phyloP scores from a whole-genome alignment of 92 coral and sea anemone species.

The Nematostella vectensis region DNA sequence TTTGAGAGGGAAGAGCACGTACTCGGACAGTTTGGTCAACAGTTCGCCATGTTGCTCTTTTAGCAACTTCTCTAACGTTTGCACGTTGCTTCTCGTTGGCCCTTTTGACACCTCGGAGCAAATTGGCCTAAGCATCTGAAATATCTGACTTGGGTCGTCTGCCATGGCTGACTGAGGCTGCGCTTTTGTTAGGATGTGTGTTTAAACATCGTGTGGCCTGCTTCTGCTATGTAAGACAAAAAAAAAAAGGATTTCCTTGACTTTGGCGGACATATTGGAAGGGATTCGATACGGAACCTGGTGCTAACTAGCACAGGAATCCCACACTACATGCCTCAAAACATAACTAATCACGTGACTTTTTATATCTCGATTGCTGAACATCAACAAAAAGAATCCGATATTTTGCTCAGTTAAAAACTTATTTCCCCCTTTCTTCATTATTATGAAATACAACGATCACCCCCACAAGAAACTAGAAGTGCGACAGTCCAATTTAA shows the following conservation, averaged over 20 bases:
- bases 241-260: no score
- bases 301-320: neutral
- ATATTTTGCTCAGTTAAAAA: constrained; percentile 5
- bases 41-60: constrained; percentile 19
- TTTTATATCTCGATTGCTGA: neutral
- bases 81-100: constrained; percentile 48
- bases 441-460: constrained; percentile 29
- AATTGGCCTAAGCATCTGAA: constrained; percentile 69
- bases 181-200: no score
- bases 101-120: constrained; percentile 73
- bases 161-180: constrained; percentile 35
- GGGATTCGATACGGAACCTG: neutral
- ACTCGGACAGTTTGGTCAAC: constrained; percentile 54
- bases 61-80: constrained; percentile 42
- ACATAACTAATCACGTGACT: neutral
- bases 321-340: neutral
- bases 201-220: no score
- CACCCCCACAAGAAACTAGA: constrained; percentile 8
- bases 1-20: constrained; percentile 77
- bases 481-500: constrained; percentile 9
- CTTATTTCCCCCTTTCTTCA: constrained; percentile 2
- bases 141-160: constrained; percentile 43
- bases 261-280: constrained; percentile 2
- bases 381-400: neutral
- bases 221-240: no score